Base-by-base conservation (phyloP, 1,140 invertebrate species). In the Sinella curviseta region DNA sequence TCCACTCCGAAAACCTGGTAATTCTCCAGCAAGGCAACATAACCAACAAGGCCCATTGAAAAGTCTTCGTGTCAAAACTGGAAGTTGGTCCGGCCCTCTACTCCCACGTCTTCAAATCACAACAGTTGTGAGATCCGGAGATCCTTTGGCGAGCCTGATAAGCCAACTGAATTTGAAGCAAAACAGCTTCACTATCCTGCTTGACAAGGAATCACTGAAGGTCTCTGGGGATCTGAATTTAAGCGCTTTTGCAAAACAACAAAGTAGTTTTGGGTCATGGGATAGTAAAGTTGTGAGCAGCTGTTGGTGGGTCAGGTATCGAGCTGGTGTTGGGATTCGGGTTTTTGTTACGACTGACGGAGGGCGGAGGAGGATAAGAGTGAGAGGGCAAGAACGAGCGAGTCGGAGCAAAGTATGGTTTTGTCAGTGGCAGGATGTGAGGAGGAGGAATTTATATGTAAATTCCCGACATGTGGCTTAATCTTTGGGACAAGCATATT, bases 251-350 rank as follows among this genome's bases (percentile, higher is more conserved):
- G 94, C 93, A 74, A 99, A 99, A 96, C 96, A 20, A 91, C 93
- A 85, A 92, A 90, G 91, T 99, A 96, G 87, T 99, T 82, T 91
- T 93, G 83, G 98, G 97, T 86, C 92, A 94, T 80, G 90, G 90
- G 74, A 97, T 97, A 8, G 95, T 95, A 0, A 93, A 94, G 83
- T 99, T 99, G 85, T 85, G 93, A 97, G 85, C 99, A 99, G 87
- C 99, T 98, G 0, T 88, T 99, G 36, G 95, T 98, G 85, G 95
- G 97, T 0, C 94, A 97, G 3, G 91, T 90, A 39, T 99, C 98
- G 89, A 97, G 86, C 89, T 99, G 1, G 91, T 97, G 65, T 93
- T 99, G 88, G 98, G 98, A 1, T 93, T 99, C 86, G 95, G 94
- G 57, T 93, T 99, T 85, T 86, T 99, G 67, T 99, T 98, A 85